Evolutionary conservation across 2,888 invertebrate species (phyloP), one percentile per base, ranked within the genome.

Genomic region (Andricus curvator): DNA sequence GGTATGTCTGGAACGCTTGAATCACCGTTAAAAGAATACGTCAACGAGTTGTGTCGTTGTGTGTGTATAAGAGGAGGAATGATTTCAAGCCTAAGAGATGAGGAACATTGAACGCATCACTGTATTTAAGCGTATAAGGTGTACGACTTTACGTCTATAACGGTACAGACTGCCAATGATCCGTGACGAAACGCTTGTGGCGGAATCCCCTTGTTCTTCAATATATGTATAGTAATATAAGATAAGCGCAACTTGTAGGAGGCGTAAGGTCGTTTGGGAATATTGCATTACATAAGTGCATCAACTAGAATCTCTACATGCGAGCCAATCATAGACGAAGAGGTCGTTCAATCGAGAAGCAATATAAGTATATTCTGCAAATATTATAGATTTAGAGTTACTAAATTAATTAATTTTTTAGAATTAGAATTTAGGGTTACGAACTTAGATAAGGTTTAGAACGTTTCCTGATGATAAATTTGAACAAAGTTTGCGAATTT

Each of bases 321-420:
- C 74, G 76, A 82, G 83, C 85, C 85, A 85, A 84, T 85, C 84
- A 86, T 84, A 84, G 83, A 83, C 82, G 83, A 86, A 37, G 86
- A 88, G 85, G 85, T 87, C 87, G 86, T 84, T 84, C 86, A 85
- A 86, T 83, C 86, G 83, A 86, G 85, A 87, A 85, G 85, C 83
- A 80, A 86, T 74, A 56, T 87, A 86, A 84, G 79, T 82, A 84
- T 81, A 80, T 85, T 84, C 82, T 81, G 82, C 68, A 80, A 83
- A 29, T 29, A 20, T 70, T 25, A 51, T 56, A 70, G 29, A 51
- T 48, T n/a, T n/a, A n/a, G n/a, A n/a, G n/a, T n/a, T n/a, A n/a
- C n/a, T n/a, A n/a, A n/a, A n/a, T n/a, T n/a, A n/a, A n/a, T n/a
- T n/a, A n/a, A n/a, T n/a, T n/a, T n/a, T n/a, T n/a, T n/a, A n/a